These are phyloP conservation scores for Podiceps cristatus DNA, from an alignment of 2,113 vertebrate genomes.

Conservation along the genomic window DNA sequence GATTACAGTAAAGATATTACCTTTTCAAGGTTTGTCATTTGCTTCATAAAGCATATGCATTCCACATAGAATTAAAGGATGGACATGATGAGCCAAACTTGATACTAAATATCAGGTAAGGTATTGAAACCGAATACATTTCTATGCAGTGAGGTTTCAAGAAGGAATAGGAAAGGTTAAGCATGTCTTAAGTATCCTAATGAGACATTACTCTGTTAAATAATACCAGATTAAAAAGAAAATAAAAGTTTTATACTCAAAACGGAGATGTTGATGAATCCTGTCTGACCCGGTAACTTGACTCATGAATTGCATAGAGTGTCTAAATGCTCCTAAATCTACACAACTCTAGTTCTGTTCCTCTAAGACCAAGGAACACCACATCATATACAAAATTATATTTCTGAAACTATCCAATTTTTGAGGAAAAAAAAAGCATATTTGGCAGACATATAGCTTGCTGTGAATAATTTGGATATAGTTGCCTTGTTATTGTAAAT, in stretches of 20 bases:
- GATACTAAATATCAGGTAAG: not conserved
- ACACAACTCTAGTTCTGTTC: not conserved
- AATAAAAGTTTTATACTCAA: not conserved
- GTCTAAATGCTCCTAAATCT: not conserved
- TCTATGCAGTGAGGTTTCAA: not conserved
- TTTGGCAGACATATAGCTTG: not conserved
- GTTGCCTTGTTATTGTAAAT: not conserved
- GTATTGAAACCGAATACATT: not conserved
- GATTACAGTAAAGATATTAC: not conserved
- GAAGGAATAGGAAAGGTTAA: not conserved
- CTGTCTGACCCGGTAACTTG: not conserved
- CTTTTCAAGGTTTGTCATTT: not conserved
- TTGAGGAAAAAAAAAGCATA: not conserved
- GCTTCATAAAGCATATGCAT: not conserved
- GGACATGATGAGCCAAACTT: not conserved
- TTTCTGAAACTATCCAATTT: not conserved
- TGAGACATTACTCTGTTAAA: not conserved
- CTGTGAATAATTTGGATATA: not conserved
- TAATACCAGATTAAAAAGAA: not conserved
- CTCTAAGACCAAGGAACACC: not conserved
- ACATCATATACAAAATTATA: not conserved
- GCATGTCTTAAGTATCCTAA: not conserved
- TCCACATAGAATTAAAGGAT: not conserved
- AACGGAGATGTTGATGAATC: not conserved
- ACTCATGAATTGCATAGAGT: not conserved